These are phyloP conservation scores for Nomada flava DNA, from an alignment of 2,888 invertebrate species.

Conservation along the genomic window DNA sequence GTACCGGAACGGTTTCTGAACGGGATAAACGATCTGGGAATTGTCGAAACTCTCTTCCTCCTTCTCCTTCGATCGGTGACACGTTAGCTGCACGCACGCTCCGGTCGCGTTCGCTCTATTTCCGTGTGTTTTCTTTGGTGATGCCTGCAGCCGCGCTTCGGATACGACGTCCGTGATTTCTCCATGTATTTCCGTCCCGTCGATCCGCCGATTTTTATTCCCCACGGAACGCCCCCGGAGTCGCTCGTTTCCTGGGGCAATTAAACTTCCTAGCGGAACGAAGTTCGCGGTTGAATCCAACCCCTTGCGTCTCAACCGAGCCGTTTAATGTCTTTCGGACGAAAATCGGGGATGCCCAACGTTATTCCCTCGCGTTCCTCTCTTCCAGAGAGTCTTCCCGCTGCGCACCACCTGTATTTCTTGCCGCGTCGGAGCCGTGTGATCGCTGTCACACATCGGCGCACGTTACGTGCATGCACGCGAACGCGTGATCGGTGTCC, in stretches of 20 bases:
- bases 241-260: not conserved
- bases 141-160: constrained; percentile 40
- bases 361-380: too few relatives aligned
- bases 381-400: not conserved
- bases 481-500: not conserved
- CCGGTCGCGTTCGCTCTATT: constrained; percentile 48
- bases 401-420: not conserved
- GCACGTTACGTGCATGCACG: not conserved
- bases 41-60: not conserved
- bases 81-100: constrained; percentile 7
- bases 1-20: not conserved
- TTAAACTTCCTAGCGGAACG: too few relatives aligned
- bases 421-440: not conserved
- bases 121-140: constrained; percentile 53
- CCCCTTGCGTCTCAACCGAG: too few relatives aligned
- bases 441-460: not conserved
- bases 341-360: too few relatives aligned
- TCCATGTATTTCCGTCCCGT: constrained; percentile 39
- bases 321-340: too few relatives aligned
- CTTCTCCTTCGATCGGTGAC: constrained; percentile 6
- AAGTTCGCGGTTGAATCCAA: too few relatives aligned
- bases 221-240: not conserved
- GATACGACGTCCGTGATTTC: constrained; percentile 35
- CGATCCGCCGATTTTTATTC: not conserved
- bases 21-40: not conserved